A percentile compares a stretch with the other conserved stretches of the same genome.
phyloP scores from a whole-genome alignment of 2,797 vertebrate genomes.

The Urophycis tenuis region DNA sequence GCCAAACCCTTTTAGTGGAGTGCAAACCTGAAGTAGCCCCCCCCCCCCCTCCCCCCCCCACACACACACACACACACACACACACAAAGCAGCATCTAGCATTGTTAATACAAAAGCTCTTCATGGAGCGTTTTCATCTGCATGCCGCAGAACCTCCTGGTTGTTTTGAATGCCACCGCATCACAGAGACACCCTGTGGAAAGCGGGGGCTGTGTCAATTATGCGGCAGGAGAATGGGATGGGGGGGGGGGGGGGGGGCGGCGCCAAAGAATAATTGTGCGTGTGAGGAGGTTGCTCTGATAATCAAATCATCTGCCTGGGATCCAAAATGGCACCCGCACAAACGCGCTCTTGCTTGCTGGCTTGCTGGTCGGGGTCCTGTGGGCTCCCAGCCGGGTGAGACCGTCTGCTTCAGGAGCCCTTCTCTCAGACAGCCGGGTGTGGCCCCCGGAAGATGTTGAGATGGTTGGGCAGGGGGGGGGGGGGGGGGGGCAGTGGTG shows the following conservation, averaged over 20 bases:
- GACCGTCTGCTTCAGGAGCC: not conserved
- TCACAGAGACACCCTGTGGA: too few relatives aligned
- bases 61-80: too few relatives aligned
- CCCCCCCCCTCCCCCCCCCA: too few relatives aligned
- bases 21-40: not conserved
- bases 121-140: not conserved
- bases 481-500: too few relatives aligned
- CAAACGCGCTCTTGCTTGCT: not conserved
- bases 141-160: not conserved
- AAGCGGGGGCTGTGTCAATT: too few relatives aligned
- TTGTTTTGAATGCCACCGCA: too few relatives aligned
- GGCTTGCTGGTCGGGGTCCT: too few relatives aligned
- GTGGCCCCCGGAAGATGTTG: too few relatives aligned
- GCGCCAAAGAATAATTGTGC: not conserved
- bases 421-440: not conserved
- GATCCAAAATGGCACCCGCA: not conserved
- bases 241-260: too few relatives aligned
- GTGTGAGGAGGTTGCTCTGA: not conserved
- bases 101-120: not conserved
- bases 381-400: too few relatives aligned
- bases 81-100: not conserved
- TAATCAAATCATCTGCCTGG: not conserved
- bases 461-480: too few relatives aligned
- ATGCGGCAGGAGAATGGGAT: too few relatives aligned
- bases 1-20: not conserved